Percentiles rank a stretch among this genome's conserved stretches.
Conservation (phyloP, 2,888 invertebrate genomes). For the Yponomeuta malinellus region DNA sequence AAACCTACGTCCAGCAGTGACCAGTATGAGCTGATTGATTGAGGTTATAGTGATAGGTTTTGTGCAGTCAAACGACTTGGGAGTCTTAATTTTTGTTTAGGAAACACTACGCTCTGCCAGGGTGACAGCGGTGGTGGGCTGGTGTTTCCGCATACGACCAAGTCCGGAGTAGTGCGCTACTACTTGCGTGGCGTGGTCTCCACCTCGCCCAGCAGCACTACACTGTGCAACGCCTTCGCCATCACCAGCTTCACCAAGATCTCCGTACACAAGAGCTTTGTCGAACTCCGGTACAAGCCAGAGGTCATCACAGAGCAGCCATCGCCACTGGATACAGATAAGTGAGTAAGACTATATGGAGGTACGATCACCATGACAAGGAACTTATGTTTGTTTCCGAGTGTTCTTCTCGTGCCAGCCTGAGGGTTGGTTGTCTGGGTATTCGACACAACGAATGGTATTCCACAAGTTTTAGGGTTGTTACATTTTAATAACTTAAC, state of each 20-base stretch:
- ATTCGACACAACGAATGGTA: no score
- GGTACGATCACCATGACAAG: no score
- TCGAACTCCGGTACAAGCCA: not conserved
- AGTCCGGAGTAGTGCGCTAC: slow-evolving; percentile 17
- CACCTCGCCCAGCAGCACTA: slow-evolving; percentile 22
- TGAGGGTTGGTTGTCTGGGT: no score
- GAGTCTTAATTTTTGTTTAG: slow-evolving; percentile 17
- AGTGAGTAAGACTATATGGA: not conserved
- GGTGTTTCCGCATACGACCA: slow-evolving; percentile 22
- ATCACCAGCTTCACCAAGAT: slow-evolving; percentile 22
- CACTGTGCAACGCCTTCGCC: slow-evolving; percentile 18
- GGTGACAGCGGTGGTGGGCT: slow-evolving; percentile 42
- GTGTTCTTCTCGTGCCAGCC: no score
- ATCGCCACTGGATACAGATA: not conserved
- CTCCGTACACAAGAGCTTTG: slow-evolving; percentile 16
- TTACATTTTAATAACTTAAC: no score
- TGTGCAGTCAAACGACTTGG: no score
- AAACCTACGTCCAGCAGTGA: no score
- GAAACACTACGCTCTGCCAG: slow-evolving; percentile 28
- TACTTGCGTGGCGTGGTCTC: slow-evolving; percentile 25
- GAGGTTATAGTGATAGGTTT: no score
- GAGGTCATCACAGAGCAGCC: not conserved
- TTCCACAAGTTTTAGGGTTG: no score
- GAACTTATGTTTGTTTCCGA: no score
- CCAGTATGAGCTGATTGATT: no score